Evolutionary conservation across 2,888 invertebrate genomes (phyloP).

Genomic region (Thalpophila matura): DNA sequence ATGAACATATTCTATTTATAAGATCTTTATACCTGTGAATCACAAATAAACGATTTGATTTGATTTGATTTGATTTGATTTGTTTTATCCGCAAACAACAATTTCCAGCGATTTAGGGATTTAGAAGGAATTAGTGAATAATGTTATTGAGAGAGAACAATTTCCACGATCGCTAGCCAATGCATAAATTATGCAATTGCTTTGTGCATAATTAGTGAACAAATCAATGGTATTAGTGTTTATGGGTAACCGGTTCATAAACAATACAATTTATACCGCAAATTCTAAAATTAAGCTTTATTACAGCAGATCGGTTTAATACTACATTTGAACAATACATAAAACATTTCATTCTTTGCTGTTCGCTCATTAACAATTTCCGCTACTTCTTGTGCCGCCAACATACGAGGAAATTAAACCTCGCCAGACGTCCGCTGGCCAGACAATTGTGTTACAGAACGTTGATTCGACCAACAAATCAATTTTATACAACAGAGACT

Average conservation of each 20-base stretch:
- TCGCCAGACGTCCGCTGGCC: conserved; percentile 70
- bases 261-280: conserved; percentile 22
- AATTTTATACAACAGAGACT: conserved; percentile 73
- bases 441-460: conserved; percentile 79
- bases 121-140: conserved; percentile 45
- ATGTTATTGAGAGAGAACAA: conserved; percentile 47
- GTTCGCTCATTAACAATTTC: conserved; percentile 42
- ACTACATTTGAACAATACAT: conserved; percentile 37
- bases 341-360: conserved; percentile 35
- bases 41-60: too few relatives aligned
- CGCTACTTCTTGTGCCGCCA: conserved; percentile 36
- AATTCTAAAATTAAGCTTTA: conserved; percentile 19
- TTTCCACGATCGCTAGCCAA: conserved; percentile 37
- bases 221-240: conserved; percentile 55
- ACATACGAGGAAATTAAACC: conserved; percentile 65
- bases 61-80: too few relatives aligned
- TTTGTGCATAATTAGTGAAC: conserved; percentile 62
- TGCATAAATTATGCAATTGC: conserved; percentile 60
- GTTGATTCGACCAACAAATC: conserved; percentile 77
- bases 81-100: conserved; percentile 31
- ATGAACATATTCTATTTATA: too few relatives aligned
- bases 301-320: conserved; percentile 21
- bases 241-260: conserved; percentile 41
- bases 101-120: conserved; percentile 35
- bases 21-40: too few relatives aligned